These are phyloP conservation scores for Nomada ruficornis DNA, from an alignment of 2,888 invertebrate species.

Conservation along the genomic window DNA sequence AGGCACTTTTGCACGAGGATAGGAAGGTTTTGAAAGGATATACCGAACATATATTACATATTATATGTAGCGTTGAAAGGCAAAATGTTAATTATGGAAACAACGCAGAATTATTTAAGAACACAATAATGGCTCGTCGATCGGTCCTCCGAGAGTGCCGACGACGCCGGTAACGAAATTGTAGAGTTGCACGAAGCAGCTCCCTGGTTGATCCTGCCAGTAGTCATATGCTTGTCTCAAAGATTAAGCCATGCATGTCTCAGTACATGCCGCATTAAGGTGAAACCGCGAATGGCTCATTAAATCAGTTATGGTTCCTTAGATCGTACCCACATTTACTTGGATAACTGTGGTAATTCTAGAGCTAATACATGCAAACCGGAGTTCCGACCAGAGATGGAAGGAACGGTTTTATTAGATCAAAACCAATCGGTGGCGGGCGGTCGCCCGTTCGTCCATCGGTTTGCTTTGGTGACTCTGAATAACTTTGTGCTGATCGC, in stretches of 20 bases:
- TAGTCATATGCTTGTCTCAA: slow-evolving; percentile 88
- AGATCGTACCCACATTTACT: slow-evolving; percentile 85
- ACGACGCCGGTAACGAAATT: no score
- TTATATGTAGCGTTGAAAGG: no score
- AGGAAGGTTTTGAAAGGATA: no score
- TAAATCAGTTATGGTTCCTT: slow-evolving; percentile 87
- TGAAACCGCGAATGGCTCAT: slow-evolving; percentile 87
- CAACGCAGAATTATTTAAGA: no score
- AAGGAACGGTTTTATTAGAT: slow-evolving; percentile 38
- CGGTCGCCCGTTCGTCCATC: slow-evolving; percentile 28
- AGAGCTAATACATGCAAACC: slow-evolving; percentile 88
- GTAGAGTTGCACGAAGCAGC: neutral
- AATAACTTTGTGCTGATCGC: slow-evolving; percentile 53
- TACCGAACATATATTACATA: no score
- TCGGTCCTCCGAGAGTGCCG: no score
- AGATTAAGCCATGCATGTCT: slow-evolving; percentile 89
- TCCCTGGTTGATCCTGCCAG: slow-evolving; percentile 85
- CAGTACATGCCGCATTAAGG: slow-evolving; percentile 86
- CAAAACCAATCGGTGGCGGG: slow-evolving; percentile 41
- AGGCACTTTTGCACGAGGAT: no score
- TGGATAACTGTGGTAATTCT: slow-evolving; percentile 89
- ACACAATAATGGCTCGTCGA: no score
- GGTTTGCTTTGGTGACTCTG: slow-evolving; percentile 67
- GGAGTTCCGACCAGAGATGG: slow-evolving; percentile 83
- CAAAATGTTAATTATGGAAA: no score